Evolutionary conservation across 2,888 invertebrate species (phyloP), one percentile per base, ranked within the genome.

Genomic region (Polymixis lichenea): DNA sequence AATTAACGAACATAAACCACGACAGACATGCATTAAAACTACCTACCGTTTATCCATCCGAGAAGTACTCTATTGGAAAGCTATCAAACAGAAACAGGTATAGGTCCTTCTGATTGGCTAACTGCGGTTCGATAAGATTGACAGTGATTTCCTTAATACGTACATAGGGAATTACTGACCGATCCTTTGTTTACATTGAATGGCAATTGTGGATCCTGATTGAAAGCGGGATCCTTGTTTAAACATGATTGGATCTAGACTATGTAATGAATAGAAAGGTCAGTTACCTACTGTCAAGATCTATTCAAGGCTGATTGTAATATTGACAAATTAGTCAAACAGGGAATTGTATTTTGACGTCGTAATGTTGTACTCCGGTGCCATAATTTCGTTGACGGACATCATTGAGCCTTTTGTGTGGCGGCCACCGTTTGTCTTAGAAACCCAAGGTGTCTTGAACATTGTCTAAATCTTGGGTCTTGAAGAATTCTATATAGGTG

Each of bases 201-300:
- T 32, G 51, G 43, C 51, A 46, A 74, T 82, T 53, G 82, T 82
- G 9, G 22, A 43, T 62, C 46, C n/a, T 60, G 67, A 79, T 67
- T 82, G 55, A 32, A 61, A 32, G 17, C 17, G 43, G 66, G 28
- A 55, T 61, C 28, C 15, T 25, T 61, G 61, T 61, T 3, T 55
- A 17, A 66, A 61, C 77, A 51, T 55, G 1, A 62, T 77, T 76
- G 22, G 32, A 25, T 38, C n/a, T 73, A 53, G 32, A 56, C 61
- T 25, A 15, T 7, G 8, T 53, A n/a, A 61, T 65, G 4, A 66
- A 61, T 8, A 17, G 15, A 28, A 65, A 56, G 38, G 49, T 62
- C 62, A 53, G 51, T 55, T 17, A 25, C 38, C 17, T 62, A 25
- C 15, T 77, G 8, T 19, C 38, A 49, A 51, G 46, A n/a, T 32